Evolutionary conservation across 1,140 invertebrate species (phyloP).

Genomic region (Drosophila nikananu): DNA sequence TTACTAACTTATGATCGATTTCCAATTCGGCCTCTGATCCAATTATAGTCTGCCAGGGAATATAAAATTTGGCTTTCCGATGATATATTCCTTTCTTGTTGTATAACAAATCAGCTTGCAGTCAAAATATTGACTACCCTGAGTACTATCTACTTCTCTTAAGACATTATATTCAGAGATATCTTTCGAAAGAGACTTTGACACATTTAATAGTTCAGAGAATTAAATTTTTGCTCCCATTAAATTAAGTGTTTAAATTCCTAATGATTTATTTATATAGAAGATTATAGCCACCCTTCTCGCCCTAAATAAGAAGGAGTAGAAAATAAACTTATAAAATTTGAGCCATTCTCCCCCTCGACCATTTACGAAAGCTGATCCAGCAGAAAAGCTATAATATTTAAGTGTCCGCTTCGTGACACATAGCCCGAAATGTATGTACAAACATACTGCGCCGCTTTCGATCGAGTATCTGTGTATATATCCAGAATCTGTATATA

Average conservation of each 20-base stretch:
- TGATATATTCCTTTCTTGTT: not conserved
- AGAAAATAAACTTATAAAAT: not conserved
- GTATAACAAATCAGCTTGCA: too few relatives aligned
- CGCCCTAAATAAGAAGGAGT: not conserved
- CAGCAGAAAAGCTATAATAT: not conserved
- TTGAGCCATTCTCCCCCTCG: not conserved
- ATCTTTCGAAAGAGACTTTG: too few relatives aligned
- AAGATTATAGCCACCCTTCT: not conserved
- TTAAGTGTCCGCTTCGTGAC: too few relatives aligned
- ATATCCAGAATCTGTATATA: slow-evolving; percentile 6
- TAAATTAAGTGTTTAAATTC: not conserved
- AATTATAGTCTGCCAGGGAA: too few relatives aligned
- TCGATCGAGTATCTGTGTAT: not conserved
- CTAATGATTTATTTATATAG: not conserved
- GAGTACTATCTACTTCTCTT: not conserved
- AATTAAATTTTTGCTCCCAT: not conserved
- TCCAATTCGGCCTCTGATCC: too few relatives aligned
- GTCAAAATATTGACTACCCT: too few relatives aligned
- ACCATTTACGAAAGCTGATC: slow-evolving; percentile 3
- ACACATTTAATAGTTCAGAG: too few relatives aligned
- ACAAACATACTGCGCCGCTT: not conserved
- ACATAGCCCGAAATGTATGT: not conserved
- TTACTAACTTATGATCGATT: not conserved
- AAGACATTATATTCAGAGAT: not conserved
- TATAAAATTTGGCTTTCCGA: too few relatives aligned